Evolutionary conservation across 2,113 vertebrate genomes (phyloP), one percentile per base, ranked within the genome.

Genomic region (Pseudopipra pipra): DNA sequence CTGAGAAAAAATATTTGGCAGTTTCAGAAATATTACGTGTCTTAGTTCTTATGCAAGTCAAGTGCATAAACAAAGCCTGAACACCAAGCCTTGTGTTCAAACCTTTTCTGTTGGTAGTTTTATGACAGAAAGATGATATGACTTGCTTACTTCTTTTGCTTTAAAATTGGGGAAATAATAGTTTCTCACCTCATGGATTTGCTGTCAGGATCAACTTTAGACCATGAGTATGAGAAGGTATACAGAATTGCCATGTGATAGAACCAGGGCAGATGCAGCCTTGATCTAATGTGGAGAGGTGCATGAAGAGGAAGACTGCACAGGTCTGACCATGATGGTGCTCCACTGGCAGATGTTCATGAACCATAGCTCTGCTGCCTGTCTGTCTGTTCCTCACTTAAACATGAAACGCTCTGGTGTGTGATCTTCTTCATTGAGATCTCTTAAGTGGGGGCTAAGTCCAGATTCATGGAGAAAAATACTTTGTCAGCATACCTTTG

Each of bases 291-390:
- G 3, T 21, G 54, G 21, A 39, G 30, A 51, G 20, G 33, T 41
- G 13, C 28, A 41, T 46, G 37, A 46, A 62, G 11, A 72, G 28
- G 70, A 71, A 85, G 22, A 17, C 66, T 75, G 28, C 17, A 7
- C 3, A 7, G 11, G 24, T 43, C 39, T 76, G 62, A 27, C 25
- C 28, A 8, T 0, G 0, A 37, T 71, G 75, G 31, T 87, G 74
- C 55, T 87, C 25, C 4, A 3, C 25, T n/a, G 63, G 12, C 15
- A 71, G 41, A 30, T 16, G 30, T 51, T 9, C 39, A 37, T 2
- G 19, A 28, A 27, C 51, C 25, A 21, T 4, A 70, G 37, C 71
- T 71, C 79, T 63, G 28, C 37, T 71, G 21, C 66, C 55, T 15
- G 5, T 46, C 28, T 58, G 30, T 33, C 41, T 82, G 61, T 11